These are phyloP conservation scores for Synergus umbraculus DNA, from an alignment of 2,888 invertebrate genomes.

Conservation along the genomic window DNA sequence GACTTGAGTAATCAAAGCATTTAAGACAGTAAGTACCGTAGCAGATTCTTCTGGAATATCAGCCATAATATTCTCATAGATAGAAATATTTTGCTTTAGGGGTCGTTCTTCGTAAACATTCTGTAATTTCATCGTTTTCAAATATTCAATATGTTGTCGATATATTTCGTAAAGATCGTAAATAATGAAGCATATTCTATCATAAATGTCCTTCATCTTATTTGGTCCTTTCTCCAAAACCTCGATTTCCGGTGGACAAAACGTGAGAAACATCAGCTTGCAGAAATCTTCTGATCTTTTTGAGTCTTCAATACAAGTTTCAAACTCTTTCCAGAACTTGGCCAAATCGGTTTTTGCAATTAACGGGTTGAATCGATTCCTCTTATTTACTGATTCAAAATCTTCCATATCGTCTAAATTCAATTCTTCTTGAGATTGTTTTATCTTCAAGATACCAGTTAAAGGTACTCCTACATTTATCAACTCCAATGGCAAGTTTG, in stretches of 20 bases:
- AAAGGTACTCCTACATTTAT: constrained; percentile 65
- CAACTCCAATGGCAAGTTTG: constrained; percentile 62
- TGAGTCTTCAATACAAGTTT: constrained; percentile 54
- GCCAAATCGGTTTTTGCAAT: constrained; percentile 15
- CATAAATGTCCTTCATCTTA: constrained; percentile 76
- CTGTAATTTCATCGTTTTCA: constrained; percentile 77
- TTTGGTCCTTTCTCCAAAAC: constrained; percentile 42
- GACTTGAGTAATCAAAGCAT: constrained; percentile 67
- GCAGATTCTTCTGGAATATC: constrained; percentile 61
- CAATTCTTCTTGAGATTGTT: constrained; percentile 52
- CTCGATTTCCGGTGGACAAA: constrained; percentile 55
- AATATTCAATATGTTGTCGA: constrained; percentile 78
- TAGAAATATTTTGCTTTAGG: constrained; percentile 32
- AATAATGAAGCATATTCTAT: constrained; percentile 78
- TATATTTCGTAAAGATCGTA: constrained; percentile 80
- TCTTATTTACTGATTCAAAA: not conserved
- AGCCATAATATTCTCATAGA: constrained; percentile 59
- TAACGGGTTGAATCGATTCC: not conserved
- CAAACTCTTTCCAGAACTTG: constrained; percentile 63
- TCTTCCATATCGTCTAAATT: not conserved
- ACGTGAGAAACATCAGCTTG: constrained; percentile 55
- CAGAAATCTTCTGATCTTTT: constrained; percentile 65
- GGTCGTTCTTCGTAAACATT: constrained; percentile 50
- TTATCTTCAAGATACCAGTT: constrained; percentile 64
- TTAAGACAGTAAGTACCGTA: constrained; percentile 62